Evolutionary conservation across 2,797 vertebrate species (phyloP), one percentile per base, ranked within the genome.

Genomic region (Mormyrops boulengeri): DNA sequence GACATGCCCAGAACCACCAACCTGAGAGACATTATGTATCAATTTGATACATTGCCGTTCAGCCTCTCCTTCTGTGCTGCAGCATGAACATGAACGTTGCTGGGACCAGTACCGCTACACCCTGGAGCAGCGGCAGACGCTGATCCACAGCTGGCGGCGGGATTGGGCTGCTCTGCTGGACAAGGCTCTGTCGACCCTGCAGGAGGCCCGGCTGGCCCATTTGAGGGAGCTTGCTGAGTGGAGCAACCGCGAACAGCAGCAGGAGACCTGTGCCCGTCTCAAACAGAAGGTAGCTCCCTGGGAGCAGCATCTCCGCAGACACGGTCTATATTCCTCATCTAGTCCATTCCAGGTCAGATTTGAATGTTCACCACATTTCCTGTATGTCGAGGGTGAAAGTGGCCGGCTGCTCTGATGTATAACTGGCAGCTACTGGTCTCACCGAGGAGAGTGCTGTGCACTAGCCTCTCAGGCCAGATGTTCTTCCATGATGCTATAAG

Each of bases 181-280:
- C 6, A 95, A 95, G 91, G 96, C 97, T 0, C 88, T 92, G 90
- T 90, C 93, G 4, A 93, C 95, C 6, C 92, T 97, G 80, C 94
- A 96, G 0, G 98, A 99, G 91, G 97, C 97, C 11, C 94, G 93
- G 57, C 93, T 94, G 82, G 93, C 95, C 92, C 95, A 95, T 11
- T 94, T 97, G 94, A 93, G 95, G 92, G 95, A 97, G 92, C 92
- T 92, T 88, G 89, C 90, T 12, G 90, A 96, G 93, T 95, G 96
- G 73, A 93, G 93, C 89, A 95, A 95, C 92, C 96, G 95, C 41
- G 95, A 92, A 89, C 95, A 94, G 90, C 98, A 98, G 22, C 96
- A 97, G 93, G 95, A 98, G 91, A 93, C 97, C 90, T 99, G 97
- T 92, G 95, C 92, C 11, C 95, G 93, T 38, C 97, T 99, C 92